Evolutionary conservation across 2,797 vertebrate species (phyloP).

Genomic region (Coranthus polyacanthus): DNA sequence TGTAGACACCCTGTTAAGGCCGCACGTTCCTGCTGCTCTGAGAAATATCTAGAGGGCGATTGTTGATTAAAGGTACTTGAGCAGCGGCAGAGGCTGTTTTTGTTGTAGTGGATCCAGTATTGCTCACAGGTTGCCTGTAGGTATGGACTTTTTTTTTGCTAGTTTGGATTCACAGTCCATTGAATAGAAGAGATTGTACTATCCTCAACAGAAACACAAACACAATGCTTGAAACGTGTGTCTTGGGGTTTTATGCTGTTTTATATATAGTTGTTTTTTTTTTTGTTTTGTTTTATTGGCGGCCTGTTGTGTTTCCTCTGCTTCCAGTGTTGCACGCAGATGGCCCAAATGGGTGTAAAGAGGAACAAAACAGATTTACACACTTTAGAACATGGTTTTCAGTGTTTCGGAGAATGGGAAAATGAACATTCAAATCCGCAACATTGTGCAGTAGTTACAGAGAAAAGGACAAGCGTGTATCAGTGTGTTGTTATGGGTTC

Average conservation of each 20-base stretch:
- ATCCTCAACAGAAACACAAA: conserved; percentile 30
- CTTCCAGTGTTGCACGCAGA: neutral
- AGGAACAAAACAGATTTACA: conserved; percentile 41
- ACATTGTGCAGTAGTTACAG: conserved; percentile 10
- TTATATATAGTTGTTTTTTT: conserved; percentile 14
- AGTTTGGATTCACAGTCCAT: conserved; percentile 51
- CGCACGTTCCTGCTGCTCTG: conserved; percentile 22
- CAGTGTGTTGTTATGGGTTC: conserved; percentile 39
- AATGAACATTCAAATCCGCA: conserved; percentile 38
- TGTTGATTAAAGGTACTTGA: conserved; percentile 70
- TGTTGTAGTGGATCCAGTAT: conserved; percentile 40
- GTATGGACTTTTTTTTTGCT: conserved; percentile 65
- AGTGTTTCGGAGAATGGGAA: conserved; percentile 16
- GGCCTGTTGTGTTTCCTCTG: conserved; percentile 17
- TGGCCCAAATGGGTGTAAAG: conserved; percentile 22
- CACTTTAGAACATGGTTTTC: conserved; percentile 31
- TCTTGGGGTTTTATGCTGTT: conserved; percentile 35
- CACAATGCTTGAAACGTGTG: conserved; percentile 48
- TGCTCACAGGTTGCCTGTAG: conserved; percentile 69
- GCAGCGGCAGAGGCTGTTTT: conserved; percentile 41
- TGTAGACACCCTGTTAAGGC: conserved; percentile 30
- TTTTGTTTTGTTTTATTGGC: conserved; percentile 28
- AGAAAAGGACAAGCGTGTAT: conserved; percentile 45
- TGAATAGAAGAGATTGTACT: conserved; percentile 50
- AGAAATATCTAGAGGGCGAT: conserved; percentile 61